These are phyloP conservation scores for Sebastes aleutianus DNA, from an alignment of 2,797 vertebrate genomes.

Conservation along the genomic window DNA sequence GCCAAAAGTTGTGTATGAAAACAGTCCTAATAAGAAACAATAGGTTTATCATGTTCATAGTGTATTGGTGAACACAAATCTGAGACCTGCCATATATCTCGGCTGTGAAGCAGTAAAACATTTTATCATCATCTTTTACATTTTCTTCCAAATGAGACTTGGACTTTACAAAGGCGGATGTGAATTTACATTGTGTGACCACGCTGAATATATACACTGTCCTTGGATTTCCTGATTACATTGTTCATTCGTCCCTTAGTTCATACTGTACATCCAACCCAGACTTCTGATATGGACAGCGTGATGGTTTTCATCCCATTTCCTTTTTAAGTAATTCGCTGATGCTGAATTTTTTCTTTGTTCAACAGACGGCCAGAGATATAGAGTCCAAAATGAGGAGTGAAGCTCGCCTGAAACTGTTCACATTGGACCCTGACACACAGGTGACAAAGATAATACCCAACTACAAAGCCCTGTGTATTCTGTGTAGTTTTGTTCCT, in stretches of 20 bases:
- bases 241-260: neutral
- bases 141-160: neutral
- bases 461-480: neutral
- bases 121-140: neutral
- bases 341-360: constrained; percentile 1
- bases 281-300: neutral
- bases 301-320: neutral
- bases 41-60: neutral
- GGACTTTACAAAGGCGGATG: neutral
- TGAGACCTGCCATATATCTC: neutral
- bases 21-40: neutral
- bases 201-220: neutral
- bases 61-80: neutral
- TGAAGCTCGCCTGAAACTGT: constrained; percentile 93
- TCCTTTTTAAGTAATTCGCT: neutral
- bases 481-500: neutral
- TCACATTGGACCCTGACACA: constrained; percentile 93
- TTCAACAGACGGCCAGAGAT: constrained; percentile 88
- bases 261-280: neutral
- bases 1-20: neutral
- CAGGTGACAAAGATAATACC: constrained; percentile 83
- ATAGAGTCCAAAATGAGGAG: constrained; percentile 93
- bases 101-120: neutral
- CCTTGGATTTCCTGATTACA: neutral
- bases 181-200: neutral